These are phyloP conservation scores for Archaeoteleia sp. DNA, from an alignment of 2,888 invertebrate species.

Conservation along the genomic window DNA sequence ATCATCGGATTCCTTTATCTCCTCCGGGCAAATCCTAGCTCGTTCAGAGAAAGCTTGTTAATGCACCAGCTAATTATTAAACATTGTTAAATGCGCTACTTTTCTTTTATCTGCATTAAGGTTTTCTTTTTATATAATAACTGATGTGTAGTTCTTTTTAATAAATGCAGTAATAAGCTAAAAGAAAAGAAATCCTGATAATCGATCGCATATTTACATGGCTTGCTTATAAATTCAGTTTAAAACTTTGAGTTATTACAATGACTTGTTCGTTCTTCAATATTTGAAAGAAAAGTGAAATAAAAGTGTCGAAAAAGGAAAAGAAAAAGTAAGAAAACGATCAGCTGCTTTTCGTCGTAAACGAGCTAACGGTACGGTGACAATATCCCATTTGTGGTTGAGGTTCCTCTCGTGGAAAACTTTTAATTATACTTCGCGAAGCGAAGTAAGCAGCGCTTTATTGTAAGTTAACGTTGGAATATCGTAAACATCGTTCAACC, in stretches of 20 bases:
- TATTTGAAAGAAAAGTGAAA: slow-evolving; percentile 1
- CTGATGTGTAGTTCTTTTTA: slow-evolving; percentile 4
- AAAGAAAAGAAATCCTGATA: not conserved
- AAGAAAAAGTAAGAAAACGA: slow-evolving; percentile 29
- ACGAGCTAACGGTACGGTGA: slow-evolving; percentile 23
- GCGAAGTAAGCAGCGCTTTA: slow-evolving; percentile 44
- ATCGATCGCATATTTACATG: slow-evolving; percentile 2
- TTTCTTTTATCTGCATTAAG: no score
- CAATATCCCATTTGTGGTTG: slow-evolving; percentile 41
- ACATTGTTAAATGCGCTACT: no score
- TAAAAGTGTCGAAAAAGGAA: slow-evolving; percentile 15
- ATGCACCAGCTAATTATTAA: no score
- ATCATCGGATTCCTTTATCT: no score
- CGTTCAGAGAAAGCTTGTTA: no score
- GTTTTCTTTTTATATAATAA: no score
- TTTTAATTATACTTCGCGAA: slow-evolving; percentile 55
- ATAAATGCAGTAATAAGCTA: slow-evolving; percentile 4
- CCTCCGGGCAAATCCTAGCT: no score
- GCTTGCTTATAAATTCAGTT: slow-evolving; percentile 18
- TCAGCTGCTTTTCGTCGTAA: slow-evolving; percentile 38
- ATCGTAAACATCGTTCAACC: slow-evolving; percentile 51
- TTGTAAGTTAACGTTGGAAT: slow-evolving; percentile 54
- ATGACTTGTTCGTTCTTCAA: slow-evolving; percentile 6
- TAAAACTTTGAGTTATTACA: slow-evolving; percentile 22
- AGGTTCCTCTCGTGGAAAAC: slow-evolving; percentile 36